Evolutionary conservation across 2,888 invertebrate species (phyloP), one percentile per base, ranked within the genome.

Genomic region (Acronicta psi): DNA sequence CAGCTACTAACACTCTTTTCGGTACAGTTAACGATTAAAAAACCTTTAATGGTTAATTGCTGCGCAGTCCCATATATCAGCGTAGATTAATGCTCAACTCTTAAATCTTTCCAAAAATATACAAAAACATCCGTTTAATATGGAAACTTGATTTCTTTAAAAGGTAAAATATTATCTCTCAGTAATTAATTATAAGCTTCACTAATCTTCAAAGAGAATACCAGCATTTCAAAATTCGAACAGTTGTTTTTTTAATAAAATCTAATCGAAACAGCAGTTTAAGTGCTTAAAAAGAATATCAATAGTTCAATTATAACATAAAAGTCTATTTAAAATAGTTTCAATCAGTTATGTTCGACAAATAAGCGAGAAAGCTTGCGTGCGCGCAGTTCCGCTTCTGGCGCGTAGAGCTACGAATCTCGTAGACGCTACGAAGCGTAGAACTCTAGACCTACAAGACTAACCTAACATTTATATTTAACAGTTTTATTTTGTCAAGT

Each of bases 381-480:
- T 59, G 69, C 66, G 76, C 73, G 74, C 75, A 72, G 74, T 84
- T 84, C 79, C 82, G 84, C 79, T 80, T 70, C 70, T 63, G 63
- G 55, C 63, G 65, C 73, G 79, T 72, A 87, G 88, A 85, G 87
- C 90, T 91, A 92, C 90, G 90, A 85, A 80, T 79, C 77, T 86
- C 89, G 91, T 90, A 91, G 91, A 91, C 73, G 83, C 86, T 86
- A 86, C 86, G 85, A 58, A 31, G 40, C 71, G 75, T 71, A 75
- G 70, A 43, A 60, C 46, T n/a, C n/a, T n/a, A n/a, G n/a, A n/a
- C n/a, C n/a, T n/a, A n/a, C n/a, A n/a, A n/a, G n/a, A n/a, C n/a
- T n/a, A n/a, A n/a, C n/a, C n/a, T n/a, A n/a, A n/a, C n/a, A n/a
- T n/a, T n/a, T n/a, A n/a, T n/a, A n/a, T n/a, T n/a, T n/a, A n/a